A percentile compares a stretch with the other conserved stretches of the same genome.
These are phyloP conservation scores for Sinocyclocheilus grahami DNA, from an alignment of 2,113 vertebrate species.

Conservation along the genomic window DNA sequence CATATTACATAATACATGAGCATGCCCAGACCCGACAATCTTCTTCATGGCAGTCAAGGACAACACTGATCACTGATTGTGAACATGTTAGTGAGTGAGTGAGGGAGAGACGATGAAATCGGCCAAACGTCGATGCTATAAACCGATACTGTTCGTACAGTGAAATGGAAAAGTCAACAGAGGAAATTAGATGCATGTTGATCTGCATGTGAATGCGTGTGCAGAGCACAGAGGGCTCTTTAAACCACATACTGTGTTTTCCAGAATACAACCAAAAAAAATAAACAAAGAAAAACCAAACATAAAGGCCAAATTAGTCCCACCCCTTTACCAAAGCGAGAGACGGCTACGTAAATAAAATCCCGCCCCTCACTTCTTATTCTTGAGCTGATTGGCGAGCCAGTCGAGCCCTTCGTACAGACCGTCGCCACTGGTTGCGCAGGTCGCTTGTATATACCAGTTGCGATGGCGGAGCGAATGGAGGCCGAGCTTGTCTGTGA, in stretches of 20 bases:
- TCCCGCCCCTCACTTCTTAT: constrained; percentile 86
- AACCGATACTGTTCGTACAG: constrained; percentile 33
- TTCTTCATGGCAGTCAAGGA: constrained; percentile 2
- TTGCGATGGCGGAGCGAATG: constrained; percentile 95
- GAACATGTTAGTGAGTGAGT: background rate
- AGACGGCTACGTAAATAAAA: constrained; percentile 49
- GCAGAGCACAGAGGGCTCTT: constrained; percentile 51
- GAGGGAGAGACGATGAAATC: constrained; percentile 7
- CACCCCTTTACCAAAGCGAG: constrained; percentile 49
- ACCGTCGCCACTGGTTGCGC: constrained; percentile 90
- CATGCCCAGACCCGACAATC: background rate
- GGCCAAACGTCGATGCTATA: background rate
- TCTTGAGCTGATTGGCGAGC: constrained; percentile 98
- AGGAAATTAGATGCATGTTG: background rate
- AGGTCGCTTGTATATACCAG: constrained; percentile 79
- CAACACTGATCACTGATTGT: constrained; percentile 1
- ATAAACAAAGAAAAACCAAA: constrained; percentile 35
- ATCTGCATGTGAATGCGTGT: constrained; percentile 13
- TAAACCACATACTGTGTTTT: constrained; percentile 49
- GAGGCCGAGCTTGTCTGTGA: constrained; percentile 96
- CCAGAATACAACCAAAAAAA: constrained; percentile 13
- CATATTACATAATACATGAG: constrained; percentile 14
- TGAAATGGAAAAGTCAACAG: constrained; percentile 21
- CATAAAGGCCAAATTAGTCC: constrained; percentile 52
- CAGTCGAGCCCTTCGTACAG: constrained; percentile 97